Base-by-base conservation (phyloP, 2,888 invertebrate genomes). In the Pachymerium ferrugineum region DNA sequence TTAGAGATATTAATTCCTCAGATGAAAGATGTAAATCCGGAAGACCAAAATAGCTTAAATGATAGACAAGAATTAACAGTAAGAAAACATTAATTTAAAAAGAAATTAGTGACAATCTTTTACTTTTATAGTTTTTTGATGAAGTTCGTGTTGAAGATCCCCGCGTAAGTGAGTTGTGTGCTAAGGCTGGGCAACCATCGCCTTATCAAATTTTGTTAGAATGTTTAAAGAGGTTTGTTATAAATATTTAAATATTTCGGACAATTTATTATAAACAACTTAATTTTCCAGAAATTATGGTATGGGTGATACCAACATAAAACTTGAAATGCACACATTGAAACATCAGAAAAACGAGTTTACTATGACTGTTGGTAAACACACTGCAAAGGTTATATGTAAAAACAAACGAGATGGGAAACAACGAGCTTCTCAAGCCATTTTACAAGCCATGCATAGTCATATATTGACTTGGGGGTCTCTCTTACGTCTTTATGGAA, bases 331-430 rank as follows among this genome's bases (percentile, higher is more conserved):
- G 77, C 92, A 91, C 80, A 91, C 93, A 31, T 85, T 93, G 70
- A 92, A 93, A 80, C 92, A 93, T 81, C 94, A 96, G 83, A 92
- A 91, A 80, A 95, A 95, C 81, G 93, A 96, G 85, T 92, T 95
- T 80, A 93, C 91, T 33, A 95, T 98, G 93, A 90, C 89, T 12
- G 96, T 97, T 47, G 97, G 96, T 71, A 93, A 94, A 81, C 94
- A 97, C 81, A 88, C 88, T 12, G 95, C 93, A 1, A 91, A 90
- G 25, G 94, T 97, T 29, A 83, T 90, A n/a, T 96, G 97, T 82
- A 92, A 93, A 82, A 98, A 97, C 84, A 98, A 98, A 83, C 89
- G 94, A 79, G 94, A 94, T 77, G 98, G 97, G 5, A 97, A 97
- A 82, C 98, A 99, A 81, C 85, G 92, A 78, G 98, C 98, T 19